Base-by-base conservation (phyloP, 2,113 vertebrate genomes). In the Tyto alba region DNA sequence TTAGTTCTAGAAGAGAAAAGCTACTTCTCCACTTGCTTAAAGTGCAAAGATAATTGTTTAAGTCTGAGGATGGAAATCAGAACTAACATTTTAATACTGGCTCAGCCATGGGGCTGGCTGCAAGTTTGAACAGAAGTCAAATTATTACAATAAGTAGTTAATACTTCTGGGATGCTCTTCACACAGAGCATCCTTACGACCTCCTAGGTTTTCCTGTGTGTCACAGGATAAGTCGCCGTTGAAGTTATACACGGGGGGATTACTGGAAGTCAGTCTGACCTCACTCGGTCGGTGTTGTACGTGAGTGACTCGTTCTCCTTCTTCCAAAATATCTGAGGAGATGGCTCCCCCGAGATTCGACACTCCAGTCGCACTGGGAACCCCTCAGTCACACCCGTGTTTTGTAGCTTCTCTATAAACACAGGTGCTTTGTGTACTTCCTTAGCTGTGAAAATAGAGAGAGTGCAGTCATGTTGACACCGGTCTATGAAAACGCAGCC, bases 251-350 rank as follows among this genome's bases (percentile, higher is more conserved):
- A 7, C 6, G 13, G 63, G 16, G 27, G 48, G 67, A 62, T 84
- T 8, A 63, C 64, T 87, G 9, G 8, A 55, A 85, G 47, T 8
- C 45, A n/a, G 22, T 78, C 97, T 95, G 94, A 99, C 99, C 99
- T 99, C 97, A 99, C 98, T 97, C 99, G 98, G 93, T 99, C 99
- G 10, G 99, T 99, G 98, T 99, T 99, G 96, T 99, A 99, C n/a
- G 99, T 99, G 89, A 99, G 98, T 0, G 99, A 99, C 79, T 99
- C 99, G 0, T 99, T 99, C 97, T 99, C 99, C 85, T 98, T 99
- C 96, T 99, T 99, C 99, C 99, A 99, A 90, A 99, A 99, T 97
- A 99, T 99, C 84, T 99, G 99, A 26, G 99, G 99, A 16, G 98
- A 98, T 0, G 99, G 99, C 27, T 98, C 98, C 4, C 98, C 99